phyloP scores from a whole-genome alignment of 2,888 invertebrate genomes.

The Hoplodrina ambigua region DNA sequence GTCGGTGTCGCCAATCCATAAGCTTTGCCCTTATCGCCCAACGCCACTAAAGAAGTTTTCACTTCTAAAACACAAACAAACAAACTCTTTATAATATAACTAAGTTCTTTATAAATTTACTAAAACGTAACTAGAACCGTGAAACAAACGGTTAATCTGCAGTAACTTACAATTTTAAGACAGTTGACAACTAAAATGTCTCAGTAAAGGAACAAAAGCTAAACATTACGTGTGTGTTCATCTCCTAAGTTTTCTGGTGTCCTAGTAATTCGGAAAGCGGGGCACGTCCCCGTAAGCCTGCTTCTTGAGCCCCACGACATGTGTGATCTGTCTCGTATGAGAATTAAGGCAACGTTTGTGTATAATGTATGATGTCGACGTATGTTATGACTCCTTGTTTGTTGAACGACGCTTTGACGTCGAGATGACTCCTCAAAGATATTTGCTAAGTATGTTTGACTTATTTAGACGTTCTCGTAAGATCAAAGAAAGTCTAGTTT shows the following conservation, averaged over 20 bases:
- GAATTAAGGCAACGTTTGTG: conserved; percentile 49
- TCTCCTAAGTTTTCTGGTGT: conserved; percentile 37
- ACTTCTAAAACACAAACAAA: too few species aligned
- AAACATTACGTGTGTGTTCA: conserved; percentile 20
- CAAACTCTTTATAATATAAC: too few species aligned
- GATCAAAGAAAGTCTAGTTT: background rate
- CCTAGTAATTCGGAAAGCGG: conserved; percentile 44
- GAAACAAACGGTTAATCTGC: too few species aligned
- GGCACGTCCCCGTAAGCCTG: conserved; percentile 55
- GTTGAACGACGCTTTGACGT: conserved; percentile 19
- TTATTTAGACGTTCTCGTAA: background rate
- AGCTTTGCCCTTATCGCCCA: too few species aligned
- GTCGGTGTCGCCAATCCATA: too few species aligned
- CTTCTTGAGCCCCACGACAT: conserved; percentile 51
- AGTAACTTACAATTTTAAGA: background rate
- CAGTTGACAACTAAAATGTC: too few species aligned
- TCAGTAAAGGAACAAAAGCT: too few species aligned
- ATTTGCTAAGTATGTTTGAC: conserved; percentile 4
- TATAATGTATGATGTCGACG: conserved; percentile 6
- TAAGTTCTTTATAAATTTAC: too few species aligned
- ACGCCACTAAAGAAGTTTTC: too few species aligned
- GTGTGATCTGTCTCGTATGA: conserved; percentile 49
- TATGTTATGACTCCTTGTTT: conserved; percentile 22
- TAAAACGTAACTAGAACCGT: too few species aligned
- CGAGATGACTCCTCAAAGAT: background rate